Percentiles rank a stretch among this genome's conserved stretches.
Evolutionary conservation across 2,797 vertebrate genomes (phyloP).

Genomic region (Australoheros facetus): DNA sequence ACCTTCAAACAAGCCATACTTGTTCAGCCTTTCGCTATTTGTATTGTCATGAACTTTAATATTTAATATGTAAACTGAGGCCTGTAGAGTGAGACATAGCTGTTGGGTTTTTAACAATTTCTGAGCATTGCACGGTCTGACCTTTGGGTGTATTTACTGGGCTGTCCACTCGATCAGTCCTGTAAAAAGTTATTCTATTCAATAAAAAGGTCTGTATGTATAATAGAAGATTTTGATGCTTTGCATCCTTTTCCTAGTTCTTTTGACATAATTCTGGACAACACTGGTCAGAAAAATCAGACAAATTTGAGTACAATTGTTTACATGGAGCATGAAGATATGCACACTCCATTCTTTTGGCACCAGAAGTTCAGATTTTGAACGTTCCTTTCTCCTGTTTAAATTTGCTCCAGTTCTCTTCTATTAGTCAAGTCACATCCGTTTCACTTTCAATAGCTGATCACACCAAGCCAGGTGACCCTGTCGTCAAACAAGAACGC

Average conservation of each 20-base stretch:
- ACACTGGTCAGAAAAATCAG: rapidly evolving
- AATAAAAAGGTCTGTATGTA: background rate
- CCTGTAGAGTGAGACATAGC: rapidly evolving
- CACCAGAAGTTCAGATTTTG: background rate
- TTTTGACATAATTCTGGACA: background rate
- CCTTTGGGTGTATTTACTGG: background rate
- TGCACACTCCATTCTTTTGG: background rate
- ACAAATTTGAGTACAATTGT: background rate
- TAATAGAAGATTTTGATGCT: background rate
- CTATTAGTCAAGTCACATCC: background rate
- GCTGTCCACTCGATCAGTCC: background rate
- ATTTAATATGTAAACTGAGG: background rate
- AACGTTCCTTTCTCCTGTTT: background rate
- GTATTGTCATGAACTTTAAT: background rate
- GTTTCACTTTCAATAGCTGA: background rate
- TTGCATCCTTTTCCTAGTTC: rapidly evolving
- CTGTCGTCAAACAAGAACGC: background rate
- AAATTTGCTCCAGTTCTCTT: background rate
- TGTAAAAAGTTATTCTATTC: background rate
- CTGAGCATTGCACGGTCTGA: background rate
- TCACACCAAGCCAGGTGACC: background rate
- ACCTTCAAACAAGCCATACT: rapidly evolving
- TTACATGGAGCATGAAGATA: background rate
- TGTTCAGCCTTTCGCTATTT: background rate
- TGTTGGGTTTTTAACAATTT: no score